Conservation (phyloP, 2,113 vertebrate species). For the Antechinus stuartii region DNA sequence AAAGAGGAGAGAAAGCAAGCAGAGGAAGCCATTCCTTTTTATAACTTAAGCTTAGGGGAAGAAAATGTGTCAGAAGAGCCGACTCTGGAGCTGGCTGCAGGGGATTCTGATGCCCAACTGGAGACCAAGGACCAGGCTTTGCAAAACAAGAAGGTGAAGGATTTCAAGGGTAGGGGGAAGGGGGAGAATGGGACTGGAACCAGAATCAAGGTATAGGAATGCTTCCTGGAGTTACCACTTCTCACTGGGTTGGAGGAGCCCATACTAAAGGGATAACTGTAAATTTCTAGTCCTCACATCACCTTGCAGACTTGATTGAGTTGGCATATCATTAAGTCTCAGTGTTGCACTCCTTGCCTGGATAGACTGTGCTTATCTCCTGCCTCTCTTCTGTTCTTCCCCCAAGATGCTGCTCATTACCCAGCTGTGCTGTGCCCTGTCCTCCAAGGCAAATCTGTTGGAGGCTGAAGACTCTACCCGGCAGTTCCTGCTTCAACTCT, state of each 20-base stretch:
- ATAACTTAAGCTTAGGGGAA: conserved; percentile 68
- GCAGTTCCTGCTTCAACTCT: conserved; percentile 79
- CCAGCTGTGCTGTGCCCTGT: conserved; percentile 86
- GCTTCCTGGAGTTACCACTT: not conserved
- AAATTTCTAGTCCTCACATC: not conserved
- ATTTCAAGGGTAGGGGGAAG: not conserved
- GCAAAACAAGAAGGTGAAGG: conserved; percentile 70
- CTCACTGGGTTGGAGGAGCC: not conserved
- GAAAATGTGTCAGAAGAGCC: conserved; percentile 19
- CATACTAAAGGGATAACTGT: too few relatives aligned
- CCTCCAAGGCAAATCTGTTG: conserved; percentile 79
- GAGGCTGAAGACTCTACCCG: conserved; percentile 63
- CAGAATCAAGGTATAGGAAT: not conserved
- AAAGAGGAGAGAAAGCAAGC: not conserved
- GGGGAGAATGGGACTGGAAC: not conserved
- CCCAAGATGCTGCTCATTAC: conserved; percentile 88
- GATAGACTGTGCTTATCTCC: not conserved
- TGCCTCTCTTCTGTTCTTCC: not conserved
- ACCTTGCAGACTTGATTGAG: not conserved
- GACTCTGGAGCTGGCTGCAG: not conserved
- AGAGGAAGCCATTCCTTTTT: conserved; percentile 64
- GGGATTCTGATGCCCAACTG: not conserved
- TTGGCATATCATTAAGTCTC: not conserved
- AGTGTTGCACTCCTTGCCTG: not conserved
- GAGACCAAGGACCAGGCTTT: conserved; percentile 48